Base-by-base conservation (phyloP, 2,888 invertebrate genomes). In the Chymomyza fuscimana region DNA sequence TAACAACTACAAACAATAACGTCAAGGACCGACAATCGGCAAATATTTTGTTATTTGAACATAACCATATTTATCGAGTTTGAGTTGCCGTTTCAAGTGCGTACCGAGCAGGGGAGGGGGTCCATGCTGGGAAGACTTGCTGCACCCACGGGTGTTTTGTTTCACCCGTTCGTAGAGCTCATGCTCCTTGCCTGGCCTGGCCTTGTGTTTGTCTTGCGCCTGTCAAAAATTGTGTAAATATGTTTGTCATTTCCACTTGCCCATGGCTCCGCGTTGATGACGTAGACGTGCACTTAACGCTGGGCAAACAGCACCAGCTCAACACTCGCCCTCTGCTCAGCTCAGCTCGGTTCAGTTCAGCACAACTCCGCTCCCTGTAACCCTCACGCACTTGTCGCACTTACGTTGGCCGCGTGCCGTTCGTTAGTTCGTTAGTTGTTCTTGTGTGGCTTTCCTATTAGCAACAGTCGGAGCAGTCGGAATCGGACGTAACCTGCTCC, bases 181-280 rank as follows among this genome's bases (percentile, higher is more conserved):
- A 73, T 72, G 56, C 73, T 81, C 72, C 75, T 79, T 77, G 74
- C 74, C 74, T 78, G 77, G 74, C 74, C 74, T 78, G 78, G 77
- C 78, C 76, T 79, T 81, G 58, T 58, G 81, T 86, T 83, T 82
- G 83, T 83, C 81, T 71, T 70, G 76, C 80, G 80, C 88, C 83
- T 89, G 90, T 90, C 90, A 90, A 88, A 90, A 90, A 89, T 89
- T 89, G 87, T 87, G 88, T 90, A 90, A 90, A 90, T 90, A 90
- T 90, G 90, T 89, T 90, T 89, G 89, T 89, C 88, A 86, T 89
- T 88, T 88, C 83, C 82, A 86, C 89, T 89, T 86, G 82, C 80
- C 82, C 58, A 69, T 68, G 65, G 69, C 69, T 62, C 52, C 64
- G 67, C 63, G 65, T 63, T 59, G 58, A 25, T 25, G 58, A 22